Base-by-base conservation (phyloP, 2,113 vertebrate genomes). In the Macquaria ambigua region DNA sequence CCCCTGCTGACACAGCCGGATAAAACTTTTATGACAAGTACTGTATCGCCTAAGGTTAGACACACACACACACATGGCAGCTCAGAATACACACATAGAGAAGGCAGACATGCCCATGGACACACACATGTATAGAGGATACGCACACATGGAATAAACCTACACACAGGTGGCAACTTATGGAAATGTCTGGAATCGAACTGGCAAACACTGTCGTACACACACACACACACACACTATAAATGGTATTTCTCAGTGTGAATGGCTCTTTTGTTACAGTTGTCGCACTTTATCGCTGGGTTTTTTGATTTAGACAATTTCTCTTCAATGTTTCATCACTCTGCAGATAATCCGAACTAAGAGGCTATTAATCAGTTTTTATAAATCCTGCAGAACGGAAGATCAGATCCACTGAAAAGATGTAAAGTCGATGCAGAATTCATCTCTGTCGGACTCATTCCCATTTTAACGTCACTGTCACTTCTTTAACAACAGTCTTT, bases 21-120 rank as follows among this genome's bases (percentile, higher is more conserved):
- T 75, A 7, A 62, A 74, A 79, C 62, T 69, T 84, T 62, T 68
- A 37, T 69, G 83, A 79, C 37, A 56, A 63, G 34, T 25, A 55
- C 55, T 69, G 71, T 56, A 56, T 62, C 0, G 48, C 77, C 83
- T 41, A 0, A 75, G 55, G 83, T 28, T 1, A 61, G 5, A 74
- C 61, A 61, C 69, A 74, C 43, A 59, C 37, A 50, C 52, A 20
- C 23, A 55, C 46, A 21, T 34, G 2, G 43, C 1, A 41, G 8
- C 39, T 41, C 39, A 41, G 39, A 41, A 58, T 18, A 63, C 48
- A 59, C 55, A 73, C 34, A 34, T 8, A 25, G 43, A 37, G 20
- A 25, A 15, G 31, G 2, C 8, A 75, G 41, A 76, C 43, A 31
- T 12, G 25, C 52, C n/a, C 37, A 20, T 20, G 18, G n/a, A 46